phyloP scores from a whole-genome alignment of 1,140 invertebrate species.

The Macrotrachela quadricornifera region DNA sequence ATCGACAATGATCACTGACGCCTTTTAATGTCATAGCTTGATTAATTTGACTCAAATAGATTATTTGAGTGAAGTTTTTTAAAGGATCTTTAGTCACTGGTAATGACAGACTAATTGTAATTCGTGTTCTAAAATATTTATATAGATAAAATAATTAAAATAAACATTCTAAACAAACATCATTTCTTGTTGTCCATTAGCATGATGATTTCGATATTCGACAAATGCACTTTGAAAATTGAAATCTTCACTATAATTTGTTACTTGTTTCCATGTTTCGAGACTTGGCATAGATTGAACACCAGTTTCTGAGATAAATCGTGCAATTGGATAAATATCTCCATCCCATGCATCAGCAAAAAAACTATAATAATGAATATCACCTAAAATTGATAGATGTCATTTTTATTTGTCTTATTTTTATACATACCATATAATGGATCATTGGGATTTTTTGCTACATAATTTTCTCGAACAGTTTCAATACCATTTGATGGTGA shows the following conservation, averaged over 20 bases:
- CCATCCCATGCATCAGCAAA: constrained; percentile 53
- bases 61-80: background rate
- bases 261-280: constrained; percentile 35
- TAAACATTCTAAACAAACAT: no score
- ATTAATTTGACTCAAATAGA: background rate
- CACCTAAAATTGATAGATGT: no score
- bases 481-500: constrained; percentile 73
- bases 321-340: constrained; percentile 48
- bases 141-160: no score
- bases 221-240: constrained; percentile 39
- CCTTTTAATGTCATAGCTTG: background rate
- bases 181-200: no score
- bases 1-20: background rate
- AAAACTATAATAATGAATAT: constrained; percentile 81
- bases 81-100: background rate
- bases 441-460: constrained; percentile 52
- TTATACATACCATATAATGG: constrained; percentile 46
- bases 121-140: no score
- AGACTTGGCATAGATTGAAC: constrained; percentile 63
- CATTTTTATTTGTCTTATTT: constrained; percentile 4
- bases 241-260: constrained; percentile 36
- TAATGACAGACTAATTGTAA: background rate
- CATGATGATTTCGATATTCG: constrained; percentile 52
- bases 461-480: constrained; percentile 45
- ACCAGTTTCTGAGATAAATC: constrained; percentile 90